A percentile compares a stretch with the other conserved stretches of the same genome.
Evolutionary conservation across 1,140 invertebrate species (phyloP).

Genomic region (Belonocnema kinseyi): DNA sequence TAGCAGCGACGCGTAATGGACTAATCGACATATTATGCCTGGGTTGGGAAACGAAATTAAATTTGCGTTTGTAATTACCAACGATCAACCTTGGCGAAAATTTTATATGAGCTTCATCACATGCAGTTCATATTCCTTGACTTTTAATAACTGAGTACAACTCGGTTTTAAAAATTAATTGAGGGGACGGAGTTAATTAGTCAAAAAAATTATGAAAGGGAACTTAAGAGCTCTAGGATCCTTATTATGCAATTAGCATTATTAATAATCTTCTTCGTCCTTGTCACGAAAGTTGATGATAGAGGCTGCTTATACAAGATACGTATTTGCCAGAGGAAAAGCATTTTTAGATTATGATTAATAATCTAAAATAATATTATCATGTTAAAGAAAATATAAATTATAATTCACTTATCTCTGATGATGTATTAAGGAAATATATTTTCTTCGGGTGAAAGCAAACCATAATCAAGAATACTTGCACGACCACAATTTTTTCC

Average conservation of each 20-base stretch:
- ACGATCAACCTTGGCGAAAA: too few relatives aligned
- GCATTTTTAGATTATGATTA: background rate
- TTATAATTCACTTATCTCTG: constrained; percentile 11
- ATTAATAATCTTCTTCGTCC: constrained; percentile 21
- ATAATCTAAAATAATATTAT: background rate
- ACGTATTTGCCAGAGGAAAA: background rate
- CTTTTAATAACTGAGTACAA: too few relatives aligned
- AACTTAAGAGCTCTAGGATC: background rate
- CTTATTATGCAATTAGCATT: constrained; percentile 24
- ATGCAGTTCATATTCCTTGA: too few relatives aligned
- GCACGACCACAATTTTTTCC: constrained; percentile 25
- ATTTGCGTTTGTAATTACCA: too few relatives aligned
- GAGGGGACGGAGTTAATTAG: background rate
- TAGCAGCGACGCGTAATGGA: background rate
- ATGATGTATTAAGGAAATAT: constrained; percentile 10
- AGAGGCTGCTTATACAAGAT: background rate
- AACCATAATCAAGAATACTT: constrained; percentile 10
- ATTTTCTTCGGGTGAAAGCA: constrained; percentile 17
- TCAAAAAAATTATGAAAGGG: background rate
- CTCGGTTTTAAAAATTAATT: background rate
- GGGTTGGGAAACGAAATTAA: too few relatives aligned
- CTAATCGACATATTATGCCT: background rate
- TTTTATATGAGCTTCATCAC: too few relatives aligned
- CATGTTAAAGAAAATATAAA: background rate
- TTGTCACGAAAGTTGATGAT: constrained; percentile 19